Base-by-base conservation (phyloP, 2,888 invertebrate genomes). In the Cryptocheilus praepositus region DNA sequence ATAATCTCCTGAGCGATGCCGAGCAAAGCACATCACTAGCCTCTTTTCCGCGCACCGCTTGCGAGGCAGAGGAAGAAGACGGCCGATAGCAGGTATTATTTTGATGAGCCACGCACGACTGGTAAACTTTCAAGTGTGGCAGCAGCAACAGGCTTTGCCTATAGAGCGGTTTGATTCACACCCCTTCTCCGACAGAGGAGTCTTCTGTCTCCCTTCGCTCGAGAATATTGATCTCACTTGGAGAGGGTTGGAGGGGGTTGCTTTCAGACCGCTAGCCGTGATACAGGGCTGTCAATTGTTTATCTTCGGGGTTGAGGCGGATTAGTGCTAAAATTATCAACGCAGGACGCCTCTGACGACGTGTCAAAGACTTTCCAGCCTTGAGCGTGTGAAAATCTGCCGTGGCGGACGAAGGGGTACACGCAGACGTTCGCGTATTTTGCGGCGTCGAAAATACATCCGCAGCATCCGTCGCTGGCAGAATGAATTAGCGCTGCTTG, bases 91-190 rank as follows among this genome's bases (percentile, higher is more conserved):
- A 64, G 21, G 36, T 55, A 21, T 60, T 56, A 67, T 25, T 69
- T 73, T 61, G 64, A 65, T 44, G 60, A 64, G 74, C 63, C 66
- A 72, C 61, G 70, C 72, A 74, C 70, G 54, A 64, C 66, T 65
- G 66, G 70, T 66, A 73, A 73, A 74, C 70, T 78, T 75, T 65
- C 69, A 78, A 83, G 79, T 83, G 81, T 76, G 81, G 68, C 69
- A 73, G 76, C 85, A 87, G 87, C 87, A 87, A 87, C 87, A 87
- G 87, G 86, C 87, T 86, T 85, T 85, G 79, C 81, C 83, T 85
- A 85, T 86, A 86, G 81, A 76, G 76, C 77, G 77, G 76, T 77
- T 79, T 73, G 77, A 83, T 80, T 84, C 79, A 70, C 81, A 79
- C 76, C 83, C 84, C 86, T 81, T 73, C 77, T 65, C 64, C 62